A percentile compares a stretch with the other conserved stretches of the same genome.
Conservation (phyloP, 2,888 invertebrate species). For the Steinernema scapterisci region DNA sequence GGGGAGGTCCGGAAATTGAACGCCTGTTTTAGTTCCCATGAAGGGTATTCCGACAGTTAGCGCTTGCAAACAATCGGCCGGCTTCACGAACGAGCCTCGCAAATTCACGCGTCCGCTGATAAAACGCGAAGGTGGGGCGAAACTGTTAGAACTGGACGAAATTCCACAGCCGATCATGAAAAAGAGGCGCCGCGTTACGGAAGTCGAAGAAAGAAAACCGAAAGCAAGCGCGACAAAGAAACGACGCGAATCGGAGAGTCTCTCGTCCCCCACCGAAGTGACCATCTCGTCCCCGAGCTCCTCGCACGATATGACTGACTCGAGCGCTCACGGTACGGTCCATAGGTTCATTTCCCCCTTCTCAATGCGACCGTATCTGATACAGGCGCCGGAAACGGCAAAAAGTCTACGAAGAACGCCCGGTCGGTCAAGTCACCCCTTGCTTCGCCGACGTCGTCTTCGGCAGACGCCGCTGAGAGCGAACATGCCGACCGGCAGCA, state of each 20-base stretch:
- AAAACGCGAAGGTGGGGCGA: constrained; percentile 50
- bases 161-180: constrained; percentile 47
- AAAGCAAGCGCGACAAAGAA: constrained; percentile 10
- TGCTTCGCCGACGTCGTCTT: background rate
- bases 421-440: background rate
- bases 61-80: constrained; percentile 47
- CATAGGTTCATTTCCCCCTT: background rate
- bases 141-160: constrained; percentile 49
- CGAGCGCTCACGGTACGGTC: background rate
- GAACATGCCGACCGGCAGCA: background rate
- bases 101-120: constrained; percentile 50
- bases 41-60: constrained; percentile 44
- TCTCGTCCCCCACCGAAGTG: background rate
- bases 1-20: background rate
- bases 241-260: constrained; percentile 19
- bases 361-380: background rate
- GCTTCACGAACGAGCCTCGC: constrained; percentile 56
- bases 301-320: background rate
- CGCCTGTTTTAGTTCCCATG: constrained; percentile 52
- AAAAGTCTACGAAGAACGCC: background rate
- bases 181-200: constrained; percentile 33
- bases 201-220: constrained; percentile 32
- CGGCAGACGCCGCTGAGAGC: background rate
- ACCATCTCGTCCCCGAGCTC: background rate
- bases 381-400: background rate